Evolutionary conservation across 2,113 vertebrate species (phyloP).

Genomic region (Anhinga rufa): DNA sequence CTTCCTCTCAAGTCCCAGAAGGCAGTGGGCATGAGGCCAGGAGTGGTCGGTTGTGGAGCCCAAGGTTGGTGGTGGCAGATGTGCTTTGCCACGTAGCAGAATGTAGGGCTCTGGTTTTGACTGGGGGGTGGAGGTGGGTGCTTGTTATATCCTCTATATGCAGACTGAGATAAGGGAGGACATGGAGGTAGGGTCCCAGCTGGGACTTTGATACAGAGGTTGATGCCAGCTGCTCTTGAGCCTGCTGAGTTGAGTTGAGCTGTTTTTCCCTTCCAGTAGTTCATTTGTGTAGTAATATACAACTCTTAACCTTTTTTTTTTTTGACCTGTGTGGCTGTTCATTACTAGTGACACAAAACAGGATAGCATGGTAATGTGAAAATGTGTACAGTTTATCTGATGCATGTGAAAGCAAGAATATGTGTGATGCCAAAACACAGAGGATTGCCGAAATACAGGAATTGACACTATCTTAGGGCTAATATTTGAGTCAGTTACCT

Average conservation of each 20-base stretch:
- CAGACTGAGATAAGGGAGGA: background rate
- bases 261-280: background rate
- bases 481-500: background rate
- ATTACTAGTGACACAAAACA: background rate
- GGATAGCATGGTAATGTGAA: background rate
- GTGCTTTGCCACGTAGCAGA: background rate
- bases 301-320: background rate
- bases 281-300: background rate
- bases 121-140: background rate
- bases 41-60: background rate
- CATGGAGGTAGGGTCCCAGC: background rate
- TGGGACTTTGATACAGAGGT: background rate
- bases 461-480: background rate
- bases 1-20: background rate
- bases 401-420: background rate
- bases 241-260: background rate
- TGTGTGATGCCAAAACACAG: background rate
- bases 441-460: background rate
- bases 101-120: background rate
- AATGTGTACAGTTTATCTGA: background rate
- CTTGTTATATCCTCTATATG: background rate
- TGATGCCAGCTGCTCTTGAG: background rate
- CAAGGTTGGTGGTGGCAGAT: background rate
- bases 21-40: accelerated
- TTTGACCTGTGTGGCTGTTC: background rate